Percentiles rank a stretch among this genome's conserved stretches.
These are phyloP conservation scores for Meloe dianella DNA, from an alignment of 2,888 invertebrate species.

Conservation along the genomic window DNA sequence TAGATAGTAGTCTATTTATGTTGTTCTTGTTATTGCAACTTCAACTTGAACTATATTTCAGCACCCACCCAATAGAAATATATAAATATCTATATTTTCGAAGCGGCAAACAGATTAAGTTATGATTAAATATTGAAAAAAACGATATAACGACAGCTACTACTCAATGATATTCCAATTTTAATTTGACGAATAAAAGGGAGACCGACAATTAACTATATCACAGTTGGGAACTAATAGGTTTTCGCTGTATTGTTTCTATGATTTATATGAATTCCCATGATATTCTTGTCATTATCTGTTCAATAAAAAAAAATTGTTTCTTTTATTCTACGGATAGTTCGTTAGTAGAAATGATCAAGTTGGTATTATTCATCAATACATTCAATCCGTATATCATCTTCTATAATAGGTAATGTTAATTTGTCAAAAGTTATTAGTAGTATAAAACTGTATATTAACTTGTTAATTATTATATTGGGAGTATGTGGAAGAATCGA, in stretches of 20 bases:
- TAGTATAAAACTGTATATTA: slow-evolving; percentile 25
- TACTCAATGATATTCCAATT: background rate
- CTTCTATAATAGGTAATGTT: slow-evolving; percentile 22
- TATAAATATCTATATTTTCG: slow-evolving; percentile 24
- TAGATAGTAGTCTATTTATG: slow-evolving; percentile 49
- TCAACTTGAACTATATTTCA: slow-evolving; percentile 47
- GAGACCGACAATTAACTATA: slow-evolving; percentile 4
- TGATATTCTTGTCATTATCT: background rate
- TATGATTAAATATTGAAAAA: slow-evolving; percentile 30
- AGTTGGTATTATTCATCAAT: no score
- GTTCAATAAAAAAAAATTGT: background rate
- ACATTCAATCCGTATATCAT: slow-evolving; percentile 15
- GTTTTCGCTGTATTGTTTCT: slow-evolving; percentile 5
- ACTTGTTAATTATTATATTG: slow-evolving; percentile 29
- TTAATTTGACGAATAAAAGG: background rate
- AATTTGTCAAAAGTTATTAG: slow-evolving; percentile 30
- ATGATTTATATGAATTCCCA: background rate
- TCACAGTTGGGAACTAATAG: background rate
- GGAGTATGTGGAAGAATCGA: slow-evolving; percentile 25
- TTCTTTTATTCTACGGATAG: background rate
- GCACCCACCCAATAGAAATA: slow-evolving; percentile 47
- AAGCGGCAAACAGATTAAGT: slow-evolving; percentile 32
- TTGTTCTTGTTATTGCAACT: slow-evolving; percentile 49
- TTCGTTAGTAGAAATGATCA: no score
- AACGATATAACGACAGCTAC: slow-evolving; percentile 23